Evolutionary conservation across 53 echinoderm and acorn worm species (phyloP).

Genomic region (Holothuria leucospilota): DNA sequence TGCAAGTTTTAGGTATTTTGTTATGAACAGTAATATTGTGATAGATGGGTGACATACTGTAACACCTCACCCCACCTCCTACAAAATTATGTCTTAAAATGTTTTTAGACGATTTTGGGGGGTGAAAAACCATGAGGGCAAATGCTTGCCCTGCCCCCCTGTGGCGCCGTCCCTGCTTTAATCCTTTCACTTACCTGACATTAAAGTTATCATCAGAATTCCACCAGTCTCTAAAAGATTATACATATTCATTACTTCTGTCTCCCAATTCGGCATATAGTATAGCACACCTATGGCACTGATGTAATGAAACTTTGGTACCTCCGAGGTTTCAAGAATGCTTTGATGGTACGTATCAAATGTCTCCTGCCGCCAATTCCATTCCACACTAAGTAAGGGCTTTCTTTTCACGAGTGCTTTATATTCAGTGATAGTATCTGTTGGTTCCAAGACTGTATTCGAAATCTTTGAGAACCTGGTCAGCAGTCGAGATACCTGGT

Average conservation of each 20-base stretch:
- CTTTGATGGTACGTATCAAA: background rate
- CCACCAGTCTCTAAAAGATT: conserved; percentile 49
- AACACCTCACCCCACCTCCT: no score
- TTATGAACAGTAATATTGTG: no score
- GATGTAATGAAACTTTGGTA: conserved; percentile 52
- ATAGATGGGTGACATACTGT: no score
- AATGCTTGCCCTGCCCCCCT: no score
- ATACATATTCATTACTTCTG: conserved; percentile 28
- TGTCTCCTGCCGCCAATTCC: background rate
- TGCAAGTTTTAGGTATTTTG: no score
- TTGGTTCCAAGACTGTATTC: background rate
- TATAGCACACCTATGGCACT: conserved; percentile 53
- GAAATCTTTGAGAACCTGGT: background rate
- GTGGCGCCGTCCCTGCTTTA: no score
- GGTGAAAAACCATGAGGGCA: no score
- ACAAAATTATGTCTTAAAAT: no score
- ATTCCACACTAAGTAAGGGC: background rate
- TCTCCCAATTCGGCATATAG: conserved; percentile 39
- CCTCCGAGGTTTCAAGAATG: background rate
- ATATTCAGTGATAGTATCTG: background rate
- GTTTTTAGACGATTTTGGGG: no score
- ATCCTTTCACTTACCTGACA: background rate
- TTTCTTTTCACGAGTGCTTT: background rate
- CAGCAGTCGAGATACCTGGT: no score
- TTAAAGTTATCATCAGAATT: conserved; percentile 15